Evolutionary conservation across 1,140 invertebrate genomes (phyloP), one percentile per base, ranked within the genome.

Genomic region (Teleopsis dalmanni): DNA sequence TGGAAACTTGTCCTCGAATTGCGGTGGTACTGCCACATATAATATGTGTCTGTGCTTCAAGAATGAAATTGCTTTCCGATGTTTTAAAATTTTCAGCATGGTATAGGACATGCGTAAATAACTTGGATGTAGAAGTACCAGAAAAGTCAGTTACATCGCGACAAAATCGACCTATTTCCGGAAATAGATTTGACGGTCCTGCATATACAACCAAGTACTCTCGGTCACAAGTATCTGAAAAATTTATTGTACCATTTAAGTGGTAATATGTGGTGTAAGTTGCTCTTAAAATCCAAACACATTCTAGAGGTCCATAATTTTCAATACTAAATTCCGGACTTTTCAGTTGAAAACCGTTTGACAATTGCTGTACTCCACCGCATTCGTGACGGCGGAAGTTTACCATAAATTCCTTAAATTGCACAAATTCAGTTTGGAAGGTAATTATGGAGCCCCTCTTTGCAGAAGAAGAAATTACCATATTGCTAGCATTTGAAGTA

Each of bases 151-250:
- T 22, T 5, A 18, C 18, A 29, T 50, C 42, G 9, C 31, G 23
- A 14, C 48, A 50, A 7, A 50, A n/a, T n/a, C n/a, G n/a, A n/a
- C 14, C 35, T 44, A 44, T 10, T 8, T 14, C 9, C 22, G 14
- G 6, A n/a, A 0, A 6, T 26, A 14, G 18, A 1, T 33, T 18
- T n/a, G 18, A 5, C 23, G 21, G 14, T 19, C 5, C 19, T 44
- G 23, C 11, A 13, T 42, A 33, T 21, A 35, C 3, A 13, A 55
- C 23, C 14, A 55, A 22, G 31, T 56, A 65, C 40, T 68, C 65
- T 10, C 52, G 50, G 3, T 60, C 55, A 33, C 65, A 68, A n/a
- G 55, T 55, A 7, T 63, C 56, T 14, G 26, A 55, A 1, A 68
- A 50, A 13, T 34, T 62, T 0, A 55, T 14, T 36, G 56, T 61